Evolutionary conservation across 2,113 vertebrate genomes (phyloP).

Genomic region (Oceanites oceanicus): DNA sequence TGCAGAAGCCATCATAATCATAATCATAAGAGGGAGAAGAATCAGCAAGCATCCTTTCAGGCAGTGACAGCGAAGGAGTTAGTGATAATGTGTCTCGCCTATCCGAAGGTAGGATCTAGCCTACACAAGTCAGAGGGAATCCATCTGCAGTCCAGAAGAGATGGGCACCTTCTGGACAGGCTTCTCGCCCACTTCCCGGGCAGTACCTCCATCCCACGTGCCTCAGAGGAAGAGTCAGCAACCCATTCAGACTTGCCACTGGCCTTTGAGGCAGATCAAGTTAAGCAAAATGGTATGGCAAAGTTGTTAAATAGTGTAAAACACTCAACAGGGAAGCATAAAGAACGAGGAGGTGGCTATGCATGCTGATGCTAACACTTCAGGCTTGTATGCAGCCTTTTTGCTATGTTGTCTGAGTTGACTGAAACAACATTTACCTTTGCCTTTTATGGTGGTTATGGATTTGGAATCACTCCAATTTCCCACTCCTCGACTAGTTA

Average conservation of each 20-base stretch:
- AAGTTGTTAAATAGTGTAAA: background rate
- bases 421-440: conserved; percentile 50
- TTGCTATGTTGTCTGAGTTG: background rate
- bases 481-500: conserved; percentile 91
- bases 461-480: conserved; percentile 93
- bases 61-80: background rate
- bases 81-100: background rate
- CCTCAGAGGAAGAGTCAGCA: background rate
- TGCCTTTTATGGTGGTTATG: conserved; percentile 88
- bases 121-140: background rate
- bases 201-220: background rate
- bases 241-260: background rate
- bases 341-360: background rate
- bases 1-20: background rate
- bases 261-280: background rate
- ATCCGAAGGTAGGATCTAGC: background rate
- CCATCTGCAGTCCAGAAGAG: background rate
- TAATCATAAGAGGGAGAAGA: background rate
- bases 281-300: background rate
- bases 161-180: background rate
- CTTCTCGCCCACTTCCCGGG: background rate
- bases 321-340: background rate
- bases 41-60: background rate
- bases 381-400: background rate
- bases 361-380: background rate